Base-by-base conservation (phyloP, 92 coral and sea anemone genomes). In the Virgularia gustaviana region DNA sequence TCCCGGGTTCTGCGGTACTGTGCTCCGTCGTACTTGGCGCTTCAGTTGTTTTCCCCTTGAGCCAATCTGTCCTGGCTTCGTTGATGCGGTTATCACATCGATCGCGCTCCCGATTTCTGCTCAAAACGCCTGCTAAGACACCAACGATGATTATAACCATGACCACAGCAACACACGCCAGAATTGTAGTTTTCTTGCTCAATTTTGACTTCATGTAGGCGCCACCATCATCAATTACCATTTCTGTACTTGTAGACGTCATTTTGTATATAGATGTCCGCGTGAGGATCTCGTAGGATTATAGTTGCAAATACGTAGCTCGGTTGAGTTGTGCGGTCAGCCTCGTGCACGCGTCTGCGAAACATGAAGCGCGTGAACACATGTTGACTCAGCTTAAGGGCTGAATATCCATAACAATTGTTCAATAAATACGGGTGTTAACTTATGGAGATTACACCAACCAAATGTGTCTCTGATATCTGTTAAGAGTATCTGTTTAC, bases 81-180 rank as follows among this genome's bases (percentile, higher is more conserved):
- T 52, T 65, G 12, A 68, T 20, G 5, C 75, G 75, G 20, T 49
- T 45, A 44, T 49, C 61, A 33, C 75, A 68, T 71, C 79, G 63
- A 35, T 79, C 88, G 43, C 61, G 74, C 23, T 95, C 97, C 27
- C 82, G 51, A 16, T 72, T 81, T 0, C 89, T 86, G 68, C 96
- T 91, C 27, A 91, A 74, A 44, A 91, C 96, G 18, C 97, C 97
- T 23, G 88, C 73, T 15, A 89, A 64, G 0, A 91, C 85, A 6
- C 90, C 97, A 4, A 89, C 83, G 10, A 89, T 57, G 29, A 91
- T 63, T 30, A 86, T 53, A 4, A 91, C 24, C 33, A 54, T 44
- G 5, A 89, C 18, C 16, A 86, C 82, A 23, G 74, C 74, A 0
- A 85, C 73, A 15, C 11, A 43, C 12, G 84, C 57, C 6, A 89